Evolutionary conservation across 1,140 invertebrate genomes (phyloP).

Genomic region (Aphelenchoides avenae): DNA sequence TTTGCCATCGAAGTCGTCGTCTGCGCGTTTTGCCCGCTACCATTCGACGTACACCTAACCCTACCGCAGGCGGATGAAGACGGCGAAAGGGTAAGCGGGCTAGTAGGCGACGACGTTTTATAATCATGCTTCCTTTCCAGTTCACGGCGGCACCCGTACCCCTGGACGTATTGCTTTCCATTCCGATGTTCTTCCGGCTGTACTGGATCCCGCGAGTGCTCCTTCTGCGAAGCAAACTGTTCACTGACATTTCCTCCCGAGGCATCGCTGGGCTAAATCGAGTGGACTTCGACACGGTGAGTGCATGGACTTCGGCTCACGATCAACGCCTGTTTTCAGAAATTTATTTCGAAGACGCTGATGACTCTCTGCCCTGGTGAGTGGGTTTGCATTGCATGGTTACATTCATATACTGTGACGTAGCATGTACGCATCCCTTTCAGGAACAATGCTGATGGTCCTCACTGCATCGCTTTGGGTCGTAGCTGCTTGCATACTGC

Average conservation of each 20-base stretch:
- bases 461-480: constrained; percentile 84
- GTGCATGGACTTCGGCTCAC: no score
- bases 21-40: constrained; percentile 93
- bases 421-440: constrained; percentile 59
- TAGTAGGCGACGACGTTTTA: no score
- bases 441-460: constrained; percentile 75
- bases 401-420: not conserved
- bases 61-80: no score
- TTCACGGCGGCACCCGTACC: constrained; percentile 51
- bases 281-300: constrained; percentile 99
- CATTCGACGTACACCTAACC: constrained; percentile 86
- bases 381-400: constrained; percentile 7
- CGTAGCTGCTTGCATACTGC: constrained; percentile 94
- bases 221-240: constrained; percentile 96
- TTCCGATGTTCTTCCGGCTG: constrained; percentile 67
- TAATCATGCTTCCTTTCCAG: no score
- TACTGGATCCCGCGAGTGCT: constrained; percentile 76
- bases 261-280: constrained; percentile 89
- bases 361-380: constrained; percentile 99
- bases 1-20: constrained; percentile 85
- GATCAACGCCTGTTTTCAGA: no score
- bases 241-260: constrained; percentile 86
- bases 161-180: constrained; percentile 57
- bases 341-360: constrained; percentile 96
- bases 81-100: no score